Base-by-base conservation (phyloP, 2,113 vertebrate genomes). In the Grammomys surdaster region DNA sequence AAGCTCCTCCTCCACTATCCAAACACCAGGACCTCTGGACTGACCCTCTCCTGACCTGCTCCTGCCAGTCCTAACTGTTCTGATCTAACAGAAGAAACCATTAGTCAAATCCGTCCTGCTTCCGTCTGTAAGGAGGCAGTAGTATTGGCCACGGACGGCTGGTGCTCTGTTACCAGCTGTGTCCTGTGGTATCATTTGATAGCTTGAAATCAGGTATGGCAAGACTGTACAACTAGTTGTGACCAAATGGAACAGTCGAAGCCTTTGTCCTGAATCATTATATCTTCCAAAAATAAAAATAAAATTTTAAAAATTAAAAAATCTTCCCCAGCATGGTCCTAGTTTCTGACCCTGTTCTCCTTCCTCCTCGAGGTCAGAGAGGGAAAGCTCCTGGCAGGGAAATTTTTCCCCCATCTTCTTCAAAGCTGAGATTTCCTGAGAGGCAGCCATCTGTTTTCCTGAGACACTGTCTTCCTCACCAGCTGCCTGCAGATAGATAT, bases 221-320 rank as follows among this genome's bases (percentile, higher is more conserved):
- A 36, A 63, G 89, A 54, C 43, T 40, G 6, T 20, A 73, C 78
- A 69, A 73, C 8, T 0, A 0, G 88, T 54, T 8, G 16, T 0
- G 5, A 56, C 48, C 63, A 48, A 13, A 26, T 0, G 0, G 33
- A 0, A 7, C 5, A 0, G 0, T 1, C 22, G 3, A 17, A 46
- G 40, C 36, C 24, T 20, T 69, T 19, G 2, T 43, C 56, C 19
- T 9, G 7, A 0, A 51, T 6, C 48, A 2, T 7, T 14, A 31
- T 12, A 4, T 73, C 2, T 1, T 24, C 3, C 11, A 69, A 69
- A 69, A 69, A 16, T 36, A 36, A 69, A 69, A 58, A 58, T 58
- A 58, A 58, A 67, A 67, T 67, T 67, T 63, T 63, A 7, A 63
- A 24, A 63, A 24, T 60, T 63, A 24, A 13, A 31, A 31, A 9